Evolutionary conservation across 1,140 invertebrate genomes (phyloP).

Genomic region (Eueides isabella): DNA sequence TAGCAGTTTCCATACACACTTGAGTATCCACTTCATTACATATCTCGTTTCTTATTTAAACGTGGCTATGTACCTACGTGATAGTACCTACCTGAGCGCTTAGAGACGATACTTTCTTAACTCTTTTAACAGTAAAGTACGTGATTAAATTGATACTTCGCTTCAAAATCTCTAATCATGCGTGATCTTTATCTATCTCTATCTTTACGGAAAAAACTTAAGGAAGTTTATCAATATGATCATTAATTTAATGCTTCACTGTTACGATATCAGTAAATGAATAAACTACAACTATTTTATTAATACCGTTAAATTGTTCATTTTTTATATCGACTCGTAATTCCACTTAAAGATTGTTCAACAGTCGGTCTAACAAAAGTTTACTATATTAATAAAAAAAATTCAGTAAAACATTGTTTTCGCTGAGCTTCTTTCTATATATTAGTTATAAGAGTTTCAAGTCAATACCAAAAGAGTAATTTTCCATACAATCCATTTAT

Average conservation of each 20-base stretch:
- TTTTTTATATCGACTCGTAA: too few species aligned
- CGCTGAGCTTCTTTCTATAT: too few species aligned
- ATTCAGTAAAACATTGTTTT: too few species aligned
- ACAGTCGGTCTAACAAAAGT: too few species aligned
- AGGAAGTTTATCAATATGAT: background rate
- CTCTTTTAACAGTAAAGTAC: background rate
- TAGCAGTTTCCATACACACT: conserved; percentile 32
- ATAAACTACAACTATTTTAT: too few species aligned
- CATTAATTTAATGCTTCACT: background rate
- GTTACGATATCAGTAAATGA: background rate
- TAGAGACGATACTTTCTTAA: background rate
- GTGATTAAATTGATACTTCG: background rate
- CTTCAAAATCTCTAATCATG: background rate
- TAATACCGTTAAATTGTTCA: too few species aligned
- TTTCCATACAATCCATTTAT: too few species aligned
- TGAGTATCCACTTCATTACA: conserved; percentile 19
- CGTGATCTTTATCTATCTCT: background rate
- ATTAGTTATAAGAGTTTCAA: too few species aligned
- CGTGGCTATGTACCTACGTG: conserved; percentile 1
- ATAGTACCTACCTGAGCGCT: background rate
- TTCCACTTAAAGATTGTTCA: too few species aligned
- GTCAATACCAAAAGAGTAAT: too few species aligned
- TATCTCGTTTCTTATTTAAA: conserved; percentile 3
- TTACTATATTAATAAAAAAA: too few species aligned
- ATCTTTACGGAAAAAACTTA: background rate